Percentiles rank a stretch among this genome's conserved stretches.
Evolutionary conservation across 2,113 vertebrate genomes (phyloP).

Genomic region (Edolisoma coerulescens): DNA sequence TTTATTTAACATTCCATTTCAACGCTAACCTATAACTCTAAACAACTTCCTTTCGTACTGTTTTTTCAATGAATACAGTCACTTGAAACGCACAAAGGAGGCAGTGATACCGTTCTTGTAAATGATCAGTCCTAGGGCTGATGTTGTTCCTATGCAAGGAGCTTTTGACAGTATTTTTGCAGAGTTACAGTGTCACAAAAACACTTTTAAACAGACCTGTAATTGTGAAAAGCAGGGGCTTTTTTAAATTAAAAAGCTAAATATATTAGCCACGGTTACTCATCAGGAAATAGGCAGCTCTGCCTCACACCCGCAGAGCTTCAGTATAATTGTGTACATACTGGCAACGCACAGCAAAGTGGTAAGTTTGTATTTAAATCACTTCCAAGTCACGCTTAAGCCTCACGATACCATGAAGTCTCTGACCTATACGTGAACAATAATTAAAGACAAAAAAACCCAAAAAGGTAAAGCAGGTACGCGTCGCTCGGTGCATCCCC

Average conservation of each 20-base stretch:
- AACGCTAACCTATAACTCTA: neutral
- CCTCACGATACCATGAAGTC: neutral
- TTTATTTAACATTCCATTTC: neutral
- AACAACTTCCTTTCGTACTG: neutral
- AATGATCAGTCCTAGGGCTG: fast-evolving
- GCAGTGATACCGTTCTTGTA: fast-evolving
- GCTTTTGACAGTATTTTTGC: neutral
- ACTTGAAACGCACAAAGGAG: neutral
- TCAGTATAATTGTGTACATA: fast-evolving
- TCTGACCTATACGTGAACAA: neutral
- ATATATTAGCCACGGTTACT: fast-evolving
- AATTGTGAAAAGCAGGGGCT: fast-evolving
- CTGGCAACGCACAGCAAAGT: fast-evolving
- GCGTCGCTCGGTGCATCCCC: fast-evolving
- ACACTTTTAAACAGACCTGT: neutral
- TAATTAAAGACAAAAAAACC: neutral
- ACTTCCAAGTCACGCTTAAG: neutral
- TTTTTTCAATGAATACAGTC: neutral
- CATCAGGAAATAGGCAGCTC: neutral
- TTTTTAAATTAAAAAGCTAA: neutral
- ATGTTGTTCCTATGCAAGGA: fast-evolving
- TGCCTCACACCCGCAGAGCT: neutral
- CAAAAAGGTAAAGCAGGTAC: fast-evolving
- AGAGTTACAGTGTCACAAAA: neutral
- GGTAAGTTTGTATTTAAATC: fast-evolving